Conservation (phyloP, 2,888 invertebrate genomes). For the Lasioglossum malachurum region DNA sequence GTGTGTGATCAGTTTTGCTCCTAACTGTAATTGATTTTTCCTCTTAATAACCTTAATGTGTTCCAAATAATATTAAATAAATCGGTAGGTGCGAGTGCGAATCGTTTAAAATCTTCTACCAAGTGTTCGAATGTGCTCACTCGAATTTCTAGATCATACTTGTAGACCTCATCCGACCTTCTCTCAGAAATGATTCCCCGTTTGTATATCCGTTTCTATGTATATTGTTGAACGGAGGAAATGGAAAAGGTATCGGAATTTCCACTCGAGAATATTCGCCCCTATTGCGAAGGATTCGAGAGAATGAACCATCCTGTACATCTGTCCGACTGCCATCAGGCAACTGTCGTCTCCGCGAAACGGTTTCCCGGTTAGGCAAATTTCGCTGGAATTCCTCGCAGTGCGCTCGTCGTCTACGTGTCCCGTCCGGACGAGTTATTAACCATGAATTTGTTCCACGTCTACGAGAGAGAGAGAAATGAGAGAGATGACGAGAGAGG, state of each 20-base stretch:
- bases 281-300: not conserved
- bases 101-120: not conserved
- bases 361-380: constrained; percentile 7
- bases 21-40: too few relatives aligned
- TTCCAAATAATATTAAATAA: too few relatives aligned
- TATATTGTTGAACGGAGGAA: not conserved
- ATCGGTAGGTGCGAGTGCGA: not conserved
- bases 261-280: not conserved
- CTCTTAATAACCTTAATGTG: too few relatives aligned
- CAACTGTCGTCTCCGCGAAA: constrained; percentile 4
- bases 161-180: not conserved
- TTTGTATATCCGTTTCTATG: not conserved
- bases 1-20: too few relatives aligned
- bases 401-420: constrained; percentile 10
- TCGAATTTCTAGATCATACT: not conserved
- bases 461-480: constrained; percentile 23
- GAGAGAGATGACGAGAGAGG: not conserved
- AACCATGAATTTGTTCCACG: constrained; percentile 63
- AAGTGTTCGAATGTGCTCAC: too few relatives aligned
- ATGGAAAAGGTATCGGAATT: not conserved
- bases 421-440: constrained; percentile 56
- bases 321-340: not conserved
- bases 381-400: constrained; percentile 17
- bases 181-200: not conserved
- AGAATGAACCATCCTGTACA: constrained; percentile 6